phyloP scores from a whole-genome alignment of 2,797 vertebrate species.

The Cyclura pinguis region DNA sequence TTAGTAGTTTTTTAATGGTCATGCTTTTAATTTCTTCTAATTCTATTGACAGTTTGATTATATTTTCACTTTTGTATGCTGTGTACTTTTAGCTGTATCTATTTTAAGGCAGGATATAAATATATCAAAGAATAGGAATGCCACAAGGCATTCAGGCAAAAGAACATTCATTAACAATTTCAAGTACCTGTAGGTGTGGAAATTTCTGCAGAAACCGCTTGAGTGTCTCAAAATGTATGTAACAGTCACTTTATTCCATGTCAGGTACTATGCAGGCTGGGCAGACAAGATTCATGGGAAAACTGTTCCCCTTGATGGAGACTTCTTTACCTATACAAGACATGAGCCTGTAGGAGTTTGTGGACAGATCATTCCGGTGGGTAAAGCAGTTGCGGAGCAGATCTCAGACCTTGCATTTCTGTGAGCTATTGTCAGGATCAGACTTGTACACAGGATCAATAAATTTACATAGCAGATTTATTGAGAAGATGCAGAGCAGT shows the following conservation, averaged over 20 bases:
- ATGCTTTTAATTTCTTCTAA: too few relatives aligned
- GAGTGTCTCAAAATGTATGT: background rate
- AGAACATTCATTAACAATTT: background rate
- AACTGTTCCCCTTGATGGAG: slow-evolving; percentile 94
- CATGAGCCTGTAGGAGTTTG: slow-evolving; percentile 95
- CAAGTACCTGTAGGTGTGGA: background rate
- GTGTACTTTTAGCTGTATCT: too few relatives aligned
- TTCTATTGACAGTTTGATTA: too few relatives aligned
- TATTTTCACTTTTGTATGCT: too few relatives aligned
- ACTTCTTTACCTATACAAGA: slow-evolving; percentile 95
- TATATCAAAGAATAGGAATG: too few relatives aligned
- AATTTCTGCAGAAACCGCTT: background rate
- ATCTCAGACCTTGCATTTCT: background rate
- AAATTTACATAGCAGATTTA: too few relatives aligned
- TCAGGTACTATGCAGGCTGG: slow-evolving; percentile 95
- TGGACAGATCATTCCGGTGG: slow-evolving; percentile 96
- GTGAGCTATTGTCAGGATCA: too few relatives aligned
- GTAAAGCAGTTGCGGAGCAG: slow-evolving; percentile 52
- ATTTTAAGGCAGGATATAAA: too few relatives aligned
- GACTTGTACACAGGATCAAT: too few relatives aligned
- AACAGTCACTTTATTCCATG: background rate
- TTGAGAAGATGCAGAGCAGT: too few relatives aligned
- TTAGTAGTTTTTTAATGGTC: too few relatives aligned
- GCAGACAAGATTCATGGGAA: slow-evolving; percentile 96
- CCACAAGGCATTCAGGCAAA: background rate